Base-by-base conservation (phyloP, 2,113 vertebrate genomes). In the Gila orcuttii region DNA sequence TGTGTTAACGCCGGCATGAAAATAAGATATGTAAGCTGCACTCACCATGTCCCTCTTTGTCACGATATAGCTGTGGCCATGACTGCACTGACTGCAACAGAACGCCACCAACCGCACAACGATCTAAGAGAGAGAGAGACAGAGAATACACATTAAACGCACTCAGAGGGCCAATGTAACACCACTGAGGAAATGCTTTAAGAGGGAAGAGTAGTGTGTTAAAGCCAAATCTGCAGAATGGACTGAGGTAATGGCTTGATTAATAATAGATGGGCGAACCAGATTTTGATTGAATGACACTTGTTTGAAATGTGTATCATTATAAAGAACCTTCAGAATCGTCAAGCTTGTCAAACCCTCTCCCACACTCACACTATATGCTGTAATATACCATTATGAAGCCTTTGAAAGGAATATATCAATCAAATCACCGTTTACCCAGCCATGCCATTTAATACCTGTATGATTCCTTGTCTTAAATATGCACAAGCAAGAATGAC, bases 31-130 rank as follows among this genome's bases (percentile, higher is more conserved):
- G 83, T 59, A 60, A 25, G 73, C 12, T 36, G 79, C 77, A 91
- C 90, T 92, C 62, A 92, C 91, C 91, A 92, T 92, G 86, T 90
- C 89, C 88, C 87, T 87, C 86, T 86, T 84, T 89, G 91, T 92
- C 91, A 92, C 88, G 89, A 92, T 92, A 91, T 92, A 89, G 90
- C 88, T 74, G 88, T 92, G 84, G 90, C 89, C 91, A 92, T 92
- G 89, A 81, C 85, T 89, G 89, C 85, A 60, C 64, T 78, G 81
- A 89, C 88, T 90, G 88, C 87, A 91, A 91, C 88, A 47, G 87
- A 88, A 89, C 85, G 64, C 86, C 86, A 82, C 86, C 81, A 83
- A 83, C 66, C 23, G 13, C 47, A 85, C 86, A 75, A 83, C 23
- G 47, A 90, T 86, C 90, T 91, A 62, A 78, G 17, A 73, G 42